phyloP scores from a whole-genome alignment of 2,113 vertebrate species.

The Thamnaconus septentrionalis region DNA sequence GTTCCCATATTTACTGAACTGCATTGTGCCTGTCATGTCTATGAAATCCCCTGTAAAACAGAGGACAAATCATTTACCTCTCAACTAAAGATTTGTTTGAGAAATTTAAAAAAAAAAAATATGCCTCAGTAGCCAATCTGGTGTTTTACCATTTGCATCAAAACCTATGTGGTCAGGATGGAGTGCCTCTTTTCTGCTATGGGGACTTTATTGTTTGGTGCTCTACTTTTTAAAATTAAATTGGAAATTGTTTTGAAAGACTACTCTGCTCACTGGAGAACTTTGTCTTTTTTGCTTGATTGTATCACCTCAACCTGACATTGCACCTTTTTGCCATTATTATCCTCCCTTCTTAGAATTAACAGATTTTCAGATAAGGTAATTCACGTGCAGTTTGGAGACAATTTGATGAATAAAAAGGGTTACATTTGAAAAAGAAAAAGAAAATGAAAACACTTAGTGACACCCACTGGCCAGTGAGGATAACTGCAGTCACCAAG shows the following conservation, averaged over 20 bases:
- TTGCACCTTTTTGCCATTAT: slow-evolving; percentile 15
- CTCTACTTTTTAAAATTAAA: slow-evolving; percentile 75
- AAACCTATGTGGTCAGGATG: slow-evolving; percentile 55
- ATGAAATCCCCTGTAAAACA: slow-evolving; percentile 59
- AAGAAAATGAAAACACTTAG: slow-evolving; percentile 1
- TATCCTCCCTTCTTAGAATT: too few relatives aligned
- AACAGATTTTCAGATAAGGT: too few relatives aligned
- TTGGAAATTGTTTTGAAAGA: slow-evolving; percentile 68
- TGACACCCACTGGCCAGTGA: slow-evolving; percentile 55
- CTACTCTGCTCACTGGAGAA: slow-evolving; percentile 50
- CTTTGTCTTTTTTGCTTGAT: slow-evolving; percentile 51
- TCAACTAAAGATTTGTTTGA: slow-evolving; percentile 45
- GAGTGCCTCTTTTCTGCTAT: slow-evolving; percentile 71
- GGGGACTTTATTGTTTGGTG: slow-evolving; percentile 74
- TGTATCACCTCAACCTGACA: not conserved
- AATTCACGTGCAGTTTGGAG: too few relatives aligned
- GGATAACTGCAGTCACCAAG: slow-evolving; percentile 42
- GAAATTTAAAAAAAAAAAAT: not conserved
- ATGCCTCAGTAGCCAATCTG: slow-evolving; percentile 60
- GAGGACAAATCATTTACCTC: slow-evolving; percentile 66
- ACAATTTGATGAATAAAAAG: slow-evolving; percentile 1
- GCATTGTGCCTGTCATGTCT: slow-evolving; percentile 73
- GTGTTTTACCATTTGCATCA: slow-evolving; percentile 61
- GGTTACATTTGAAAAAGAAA: too few relatives aligned
- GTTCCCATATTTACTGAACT: slow-evolving; percentile 65